Evolutionary conservation across 2,888 invertebrate genomes (phyloP).

Genomic region (Noctua fimbriata): DNA sequence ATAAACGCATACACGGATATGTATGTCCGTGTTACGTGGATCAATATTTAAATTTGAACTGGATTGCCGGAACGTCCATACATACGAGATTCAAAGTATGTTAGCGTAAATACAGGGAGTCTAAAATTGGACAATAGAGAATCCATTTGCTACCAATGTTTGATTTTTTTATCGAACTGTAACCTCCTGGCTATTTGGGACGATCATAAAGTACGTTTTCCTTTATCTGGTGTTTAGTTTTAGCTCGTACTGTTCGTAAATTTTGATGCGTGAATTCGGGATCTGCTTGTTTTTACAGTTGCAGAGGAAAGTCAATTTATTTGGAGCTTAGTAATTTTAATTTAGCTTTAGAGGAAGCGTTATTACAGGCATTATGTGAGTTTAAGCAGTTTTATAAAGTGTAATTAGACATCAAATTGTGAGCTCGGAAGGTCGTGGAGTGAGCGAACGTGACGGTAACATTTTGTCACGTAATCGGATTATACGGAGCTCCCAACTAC

Average conservation of each 20-base stretch:
- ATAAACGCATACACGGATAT: slow-evolving; percentile 54
- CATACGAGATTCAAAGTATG: slow-evolving; percentile 59
- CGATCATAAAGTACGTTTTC: slow-evolving; percentile 55
- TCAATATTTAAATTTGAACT: slow-evolving; percentile 73
- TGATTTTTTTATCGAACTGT: slow-evolving; percentile 51
- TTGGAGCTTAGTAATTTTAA: slow-evolving; percentile 20
- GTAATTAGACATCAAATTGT: slow-evolving; percentile 77
- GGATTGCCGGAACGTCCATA: slow-evolving; percentile 67
- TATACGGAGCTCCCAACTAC: slow-evolving; percentile 75
- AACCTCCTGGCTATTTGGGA: slow-evolving; percentile 45
- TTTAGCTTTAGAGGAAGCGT: slow-evolving; percentile 16
- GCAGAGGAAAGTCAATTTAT: slow-evolving; percentile 23
- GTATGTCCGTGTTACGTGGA: slow-evolving; percentile 68
- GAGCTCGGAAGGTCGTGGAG: slow-evolving; percentile 73
- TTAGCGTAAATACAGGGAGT: slow-evolving; percentile 55
- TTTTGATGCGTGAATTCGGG: slow-evolving; percentile 38
- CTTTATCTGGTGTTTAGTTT: slow-evolving; percentile 50
- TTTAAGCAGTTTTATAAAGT: slow-evolving; percentile 60
- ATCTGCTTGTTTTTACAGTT: slow-evolving; percentile 38
- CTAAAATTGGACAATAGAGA: slow-evolving; percentile 59
- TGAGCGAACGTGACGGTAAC: slow-evolving; percentile 69
- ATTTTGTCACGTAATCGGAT: slow-evolving; percentile 82
- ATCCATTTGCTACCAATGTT: slow-evolving; percentile 53
- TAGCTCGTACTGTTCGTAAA: slow-evolving; percentile 32
- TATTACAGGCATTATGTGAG: slow-evolving; percentile 47